These are phyloP conservation scores for Triplophysa dalaica DNA, from an alignment of 2,113 vertebrate species.

Conservation along the genomic window DNA sequence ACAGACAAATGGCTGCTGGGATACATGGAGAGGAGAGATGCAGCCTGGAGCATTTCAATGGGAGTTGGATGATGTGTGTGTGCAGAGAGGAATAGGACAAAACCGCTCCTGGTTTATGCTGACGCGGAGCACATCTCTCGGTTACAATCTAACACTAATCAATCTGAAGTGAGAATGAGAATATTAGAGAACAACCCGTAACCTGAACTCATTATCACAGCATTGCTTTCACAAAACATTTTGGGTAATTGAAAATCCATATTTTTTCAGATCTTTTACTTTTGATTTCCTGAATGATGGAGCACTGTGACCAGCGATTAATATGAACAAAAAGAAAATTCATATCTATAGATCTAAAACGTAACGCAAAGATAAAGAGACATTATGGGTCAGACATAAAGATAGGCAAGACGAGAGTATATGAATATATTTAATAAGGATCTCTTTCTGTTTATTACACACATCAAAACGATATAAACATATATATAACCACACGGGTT, in stretches of 20 bases:
- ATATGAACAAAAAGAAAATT: neutral
- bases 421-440: neutral
- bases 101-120: conserved; percentile 78
- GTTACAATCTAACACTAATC: conserved; percentile 77
- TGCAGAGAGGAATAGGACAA: conserved; percentile 69
- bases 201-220: conserved; percentile 51
- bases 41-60: conserved; percentile 62
- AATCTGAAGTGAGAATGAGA: conserved; percentile 76
- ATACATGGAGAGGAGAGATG: conserved; percentile 69
- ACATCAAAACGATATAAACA: neutral
- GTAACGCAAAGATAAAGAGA: neutral
- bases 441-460: neutral
- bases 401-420: too few relatives aligned
- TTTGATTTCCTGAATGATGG: conserved; percentile 13
- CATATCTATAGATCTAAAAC: neutral
- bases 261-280: conserved; percentile 16
- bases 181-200: conserved; percentile 55
- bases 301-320: neutral
- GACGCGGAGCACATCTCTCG: conserved; percentile 78
- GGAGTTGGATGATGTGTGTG: conserved; percentile 72
- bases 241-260: conserved; percentile 27
- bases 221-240: conserved; percentile 36
- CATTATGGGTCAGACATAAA: too few relatives aligned
- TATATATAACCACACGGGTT: neutral
- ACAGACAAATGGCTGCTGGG: conserved; percentile 74